phyloP scores from a whole-genome alignment of 1,140 invertebrate species.

The Wasmannia auropunctata region DNA sequence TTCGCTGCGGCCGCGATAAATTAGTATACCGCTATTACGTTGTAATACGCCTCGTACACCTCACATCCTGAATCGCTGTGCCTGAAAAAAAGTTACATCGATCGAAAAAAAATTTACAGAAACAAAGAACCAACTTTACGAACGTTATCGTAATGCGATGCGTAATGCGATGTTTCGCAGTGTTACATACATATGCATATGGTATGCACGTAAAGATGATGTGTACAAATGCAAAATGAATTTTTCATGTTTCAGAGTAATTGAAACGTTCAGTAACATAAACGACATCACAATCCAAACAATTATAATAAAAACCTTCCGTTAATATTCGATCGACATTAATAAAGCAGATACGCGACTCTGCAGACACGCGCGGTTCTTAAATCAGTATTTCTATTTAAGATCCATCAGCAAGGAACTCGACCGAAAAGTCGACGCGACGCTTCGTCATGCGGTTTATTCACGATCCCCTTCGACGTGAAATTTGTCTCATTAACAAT shows the following conservation, averaged over 20 bases:
- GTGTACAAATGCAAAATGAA: not conserved
- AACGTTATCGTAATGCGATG: no score
- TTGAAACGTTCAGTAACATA: not conserved
- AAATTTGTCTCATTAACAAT: slow-evolving; percentile 85
- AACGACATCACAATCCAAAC: not conserved
- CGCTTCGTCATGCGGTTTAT: slow-evolving; percentile 40
- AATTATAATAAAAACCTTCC: not conserved
- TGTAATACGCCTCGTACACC: not conserved
- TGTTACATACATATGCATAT: not conserved
- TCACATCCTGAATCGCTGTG: not conserved
- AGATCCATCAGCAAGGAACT: slow-evolving; percentile 15
- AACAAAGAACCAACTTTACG: not conserved
- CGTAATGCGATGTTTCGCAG: not conserved
- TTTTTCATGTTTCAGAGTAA: not conserved
- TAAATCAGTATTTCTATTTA: slow-evolving; percentile 37
- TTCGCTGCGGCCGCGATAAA: slow-evolving; percentile 30
- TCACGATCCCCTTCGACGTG: slow-evolving; percentile 72
- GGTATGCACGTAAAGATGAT: not conserved
- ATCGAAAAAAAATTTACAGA: not conserved
- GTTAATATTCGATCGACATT: not conserved
- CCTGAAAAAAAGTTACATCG: not conserved
- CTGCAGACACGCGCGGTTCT: not conserved
- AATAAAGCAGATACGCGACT: slow-evolving; percentile 6
- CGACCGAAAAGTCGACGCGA: slow-evolving; percentile 8
- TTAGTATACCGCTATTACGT: slow-evolving; percentile 24